phyloP scores from a whole-genome alignment of 2,888 invertebrate species.

The Diarsia dahlii region DNA sequence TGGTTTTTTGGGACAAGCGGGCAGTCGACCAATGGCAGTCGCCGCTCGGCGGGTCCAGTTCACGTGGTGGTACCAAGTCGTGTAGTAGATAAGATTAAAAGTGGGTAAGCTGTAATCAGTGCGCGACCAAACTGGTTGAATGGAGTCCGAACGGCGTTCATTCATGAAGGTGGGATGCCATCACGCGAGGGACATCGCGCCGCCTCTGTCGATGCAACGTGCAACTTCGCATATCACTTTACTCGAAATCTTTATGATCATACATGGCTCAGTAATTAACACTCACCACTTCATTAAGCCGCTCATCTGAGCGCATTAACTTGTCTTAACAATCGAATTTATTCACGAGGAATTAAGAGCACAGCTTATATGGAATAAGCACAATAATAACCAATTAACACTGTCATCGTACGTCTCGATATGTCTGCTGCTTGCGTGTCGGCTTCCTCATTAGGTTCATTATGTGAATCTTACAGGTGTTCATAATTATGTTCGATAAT shows the following conservation, averaged over 20 bases:
- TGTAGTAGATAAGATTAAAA: conserved; percentile 88
- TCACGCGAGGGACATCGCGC: conserved; percentile 78
- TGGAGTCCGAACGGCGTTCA: conserved; percentile 83
- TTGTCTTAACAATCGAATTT: conserved; percentile 56
- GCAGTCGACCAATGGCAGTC: conserved; percentile 71
- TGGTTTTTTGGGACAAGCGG: conserved; percentile 82
- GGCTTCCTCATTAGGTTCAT: conserved; percentile 52
- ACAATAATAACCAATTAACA: conserved; percentile 64
- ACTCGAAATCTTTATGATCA: conserved; percentile 57
- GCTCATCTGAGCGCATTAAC: conserved; percentile 54
- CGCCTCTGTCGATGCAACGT: conserved; percentile 48
- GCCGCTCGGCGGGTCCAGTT: conserved; percentile 72
- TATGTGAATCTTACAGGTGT: conserved; percentile 63
- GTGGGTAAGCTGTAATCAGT: conserved; percentile 87
- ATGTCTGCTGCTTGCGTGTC: conserved; percentile 73
- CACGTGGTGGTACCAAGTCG: conserved; percentile 79
- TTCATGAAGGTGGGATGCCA: conserved; percentile 87
- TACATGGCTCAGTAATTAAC: conserved; percentile 54
- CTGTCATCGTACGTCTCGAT: conserved; percentile 48
- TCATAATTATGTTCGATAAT: conserved; percentile 67
- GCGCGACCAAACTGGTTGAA: conserved; percentile 90
- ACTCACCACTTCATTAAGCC: conserved; percentile 57
- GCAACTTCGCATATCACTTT: conserved; percentile 56
- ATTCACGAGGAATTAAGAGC: conserved; percentile 50
- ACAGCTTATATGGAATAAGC: conserved; percentile 57